These are phyloP conservation scores for Ranitomeya variabilis DNA, from an alignment of 2,113 vertebrate genomes.

Conservation along the genomic window DNA sequence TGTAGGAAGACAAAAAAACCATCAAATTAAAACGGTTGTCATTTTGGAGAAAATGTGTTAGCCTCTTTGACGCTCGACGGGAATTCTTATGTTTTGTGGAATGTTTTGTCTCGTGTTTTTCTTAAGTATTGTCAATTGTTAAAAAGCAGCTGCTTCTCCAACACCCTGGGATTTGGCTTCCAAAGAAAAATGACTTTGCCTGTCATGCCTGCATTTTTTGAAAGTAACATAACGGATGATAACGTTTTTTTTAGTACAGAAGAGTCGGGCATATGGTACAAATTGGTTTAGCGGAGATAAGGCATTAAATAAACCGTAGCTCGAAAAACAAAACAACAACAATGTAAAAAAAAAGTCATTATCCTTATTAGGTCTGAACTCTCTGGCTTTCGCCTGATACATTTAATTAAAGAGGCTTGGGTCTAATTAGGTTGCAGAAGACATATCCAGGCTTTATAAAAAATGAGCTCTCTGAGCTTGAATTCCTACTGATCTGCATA, in stretches of 20 bases:
- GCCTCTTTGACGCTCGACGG: not conserved
- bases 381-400: slow-evolving; percentile 75
- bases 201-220: slow-evolving; percentile 74
- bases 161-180: slow-evolving; percentile 73
- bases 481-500: slow-evolving; percentile 66
- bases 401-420: slow-evolving; percentile 82
- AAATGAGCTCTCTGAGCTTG: slow-evolving; percentile 65
- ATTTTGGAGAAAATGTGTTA: slow-evolving; percentile 29
- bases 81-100: not conserved
- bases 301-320: slow-evolving; percentile 79
- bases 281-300: slow-evolving; percentile 78
- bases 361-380: slow-evolving; percentile 80
- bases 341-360: slow-evolving; percentile 71
- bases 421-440: slow-evolving; percentile 80
- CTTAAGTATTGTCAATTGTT: slow-evolving; percentile 49
- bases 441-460: slow-evolving; percentile 72
- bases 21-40: slow-evolving; percentile 30
- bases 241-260: slow-evolving; percentile 69
- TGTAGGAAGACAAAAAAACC: slow-evolving; percentile 12
- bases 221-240: slow-evolving; percentile 73
- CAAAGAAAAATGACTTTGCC: slow-evolving; percentile 77
- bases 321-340: slow-evolving; percentile 64
- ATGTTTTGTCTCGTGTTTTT: slow-evolving; percentile 30
- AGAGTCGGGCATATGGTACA: slow-evolving; percentile 79
- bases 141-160: slow-evolving; percentile 69